These are phyloP conservation scores for Chionoecetes opilio DNA, from an alignment of 1,140 invertebrate genomes.

Conservation along the genomic window DNA sequence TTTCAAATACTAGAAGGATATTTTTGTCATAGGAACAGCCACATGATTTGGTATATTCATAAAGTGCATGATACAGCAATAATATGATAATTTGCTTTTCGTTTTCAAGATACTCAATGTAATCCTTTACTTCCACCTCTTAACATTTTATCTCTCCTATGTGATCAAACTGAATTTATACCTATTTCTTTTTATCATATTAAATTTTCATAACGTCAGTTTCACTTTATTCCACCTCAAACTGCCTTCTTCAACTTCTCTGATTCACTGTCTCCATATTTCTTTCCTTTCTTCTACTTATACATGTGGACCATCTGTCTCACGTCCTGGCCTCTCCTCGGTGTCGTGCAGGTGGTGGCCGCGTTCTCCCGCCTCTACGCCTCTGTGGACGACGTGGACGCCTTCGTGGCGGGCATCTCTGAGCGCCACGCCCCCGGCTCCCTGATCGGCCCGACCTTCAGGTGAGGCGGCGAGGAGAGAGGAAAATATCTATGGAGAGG, in stretches of 20 bases:
- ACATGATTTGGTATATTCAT: too few species aligned
- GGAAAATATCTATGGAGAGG: too few species aligned
- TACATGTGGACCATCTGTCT: not conserved
- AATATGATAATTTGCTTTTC: too few species aligned
- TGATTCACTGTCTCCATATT: not conserved
- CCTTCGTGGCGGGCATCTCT: conserved; percentile 91
- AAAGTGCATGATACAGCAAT: too few species aligned
- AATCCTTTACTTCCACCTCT: too few species aligned
- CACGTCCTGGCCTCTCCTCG: not conserved
- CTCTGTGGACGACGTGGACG: conserved; percentile 90
- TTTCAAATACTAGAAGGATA: too few species aligned
- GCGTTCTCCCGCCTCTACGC: conserved; percentile 84
- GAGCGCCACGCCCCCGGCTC: conserved; percentile 88
- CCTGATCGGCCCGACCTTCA: conserved; percentile 92
- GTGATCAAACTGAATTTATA: too few species aligned
- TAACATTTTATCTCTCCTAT: not conserved
- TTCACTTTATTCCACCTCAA: not conserved
- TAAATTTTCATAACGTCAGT: too few species aligned
- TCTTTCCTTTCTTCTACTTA: not conserved
- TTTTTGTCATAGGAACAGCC: too few species aligned
- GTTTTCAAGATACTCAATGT: too few species aligned
- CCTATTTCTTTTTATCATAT: too few species aligned
- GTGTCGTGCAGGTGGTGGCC: conserved; percentile 40
- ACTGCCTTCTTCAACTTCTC: not conserved
- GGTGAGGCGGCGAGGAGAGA: too few species aligned